phyloP scores from a whole-genome alignment of 1,140 invertebrate species.

The Sitobion miscanthi region DNA sequence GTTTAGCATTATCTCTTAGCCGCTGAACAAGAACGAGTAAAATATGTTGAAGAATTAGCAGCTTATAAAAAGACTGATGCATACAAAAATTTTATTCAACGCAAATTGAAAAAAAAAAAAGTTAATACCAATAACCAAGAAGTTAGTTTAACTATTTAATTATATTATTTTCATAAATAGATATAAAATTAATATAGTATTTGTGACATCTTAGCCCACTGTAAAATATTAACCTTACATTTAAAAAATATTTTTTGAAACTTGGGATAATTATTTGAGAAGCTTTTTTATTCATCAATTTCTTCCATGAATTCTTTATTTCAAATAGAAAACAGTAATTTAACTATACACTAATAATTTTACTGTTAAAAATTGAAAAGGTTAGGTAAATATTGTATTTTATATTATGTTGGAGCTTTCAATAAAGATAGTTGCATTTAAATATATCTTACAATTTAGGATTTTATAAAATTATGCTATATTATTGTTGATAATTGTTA shows the following conservation, averaged over 20 bases:
- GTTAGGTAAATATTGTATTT: no score
- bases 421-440: background rate
- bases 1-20: slow-evolving; percentile 83
- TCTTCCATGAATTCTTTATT: background rate
- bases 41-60: slow-evolving; percentile 84
- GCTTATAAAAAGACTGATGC: slow-evolving; percentile 90
- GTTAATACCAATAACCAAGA: background rate
- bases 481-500: background rate
- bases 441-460: no score
- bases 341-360: background rate
- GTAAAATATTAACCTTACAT: background rate
- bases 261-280: background rate
- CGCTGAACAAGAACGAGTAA: slow-evolving; percentile 88
- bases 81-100: slow-evolving; percentile 78
- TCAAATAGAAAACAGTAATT: background rate
- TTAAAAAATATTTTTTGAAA: background rate
- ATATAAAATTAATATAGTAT: background rate
- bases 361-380: no score
- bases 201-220: background rate
- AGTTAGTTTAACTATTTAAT: background rate
- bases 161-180: background rate
- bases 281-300: background rate
- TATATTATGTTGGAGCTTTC: background rate
- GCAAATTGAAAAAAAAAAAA: slow-evolving; percentile 71
- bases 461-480: no score